Percentiles rank a stretch among this genome's conserved stretches.
These are phyloP conservation scores for Dendrocopos noguchii DNA, from an alignment of 2,113 vertebrate genomes.

Conservation along the genomic window DNA sequence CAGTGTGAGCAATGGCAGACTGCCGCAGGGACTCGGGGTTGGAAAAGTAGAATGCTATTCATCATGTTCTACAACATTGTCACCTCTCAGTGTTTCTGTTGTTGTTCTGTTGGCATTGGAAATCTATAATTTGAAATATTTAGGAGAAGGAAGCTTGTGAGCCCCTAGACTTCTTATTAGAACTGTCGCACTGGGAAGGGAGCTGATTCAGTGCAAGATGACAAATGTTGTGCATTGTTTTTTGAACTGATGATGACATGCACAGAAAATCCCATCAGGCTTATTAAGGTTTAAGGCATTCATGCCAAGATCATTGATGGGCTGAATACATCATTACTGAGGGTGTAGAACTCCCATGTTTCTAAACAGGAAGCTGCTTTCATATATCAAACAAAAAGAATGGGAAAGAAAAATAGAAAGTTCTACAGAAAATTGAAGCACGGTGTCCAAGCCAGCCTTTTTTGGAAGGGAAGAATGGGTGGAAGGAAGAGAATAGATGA, in stretches of 20 bases:
- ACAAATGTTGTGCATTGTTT: constrained; percentile 14
- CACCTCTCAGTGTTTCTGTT: not conserved
- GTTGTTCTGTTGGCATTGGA: not conserved
- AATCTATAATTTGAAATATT: not conserved
- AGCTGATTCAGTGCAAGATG: not conserved
- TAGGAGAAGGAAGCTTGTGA: not conserved
- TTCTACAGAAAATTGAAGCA: constrained; percentile 45
- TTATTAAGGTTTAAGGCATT: constrained; percentile 37
- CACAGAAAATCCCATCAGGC: constrained; percentile 44
- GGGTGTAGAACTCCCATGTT: constrained; percentile 54
- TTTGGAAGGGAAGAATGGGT: constrained; percentile 27
- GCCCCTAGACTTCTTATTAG: not conserved
- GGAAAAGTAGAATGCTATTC: not conserved
- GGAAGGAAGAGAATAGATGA: constrained; percentile 68
- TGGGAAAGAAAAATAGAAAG: constrained; percentile 56
- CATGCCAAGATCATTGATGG: constrained; percentile 55
- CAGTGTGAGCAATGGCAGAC: not conserved
- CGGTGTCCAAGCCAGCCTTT: constrained; percentile 39
- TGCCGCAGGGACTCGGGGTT: not conserved
- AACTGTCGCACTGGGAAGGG: not conserved
- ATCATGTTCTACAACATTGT: not conserved
- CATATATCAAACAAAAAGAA: constrained; percentile 57
- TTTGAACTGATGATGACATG: constrained; percentile 10
- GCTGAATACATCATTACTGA: constrained; percentile 58
- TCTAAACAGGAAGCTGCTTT: constrained; percentile 66